Evolutionary conservation across 2,888 invertebrate genomes (phyloP), one percentile per base, ranked within the genome.

Genomic region (Mantis religiosa): DNA sequence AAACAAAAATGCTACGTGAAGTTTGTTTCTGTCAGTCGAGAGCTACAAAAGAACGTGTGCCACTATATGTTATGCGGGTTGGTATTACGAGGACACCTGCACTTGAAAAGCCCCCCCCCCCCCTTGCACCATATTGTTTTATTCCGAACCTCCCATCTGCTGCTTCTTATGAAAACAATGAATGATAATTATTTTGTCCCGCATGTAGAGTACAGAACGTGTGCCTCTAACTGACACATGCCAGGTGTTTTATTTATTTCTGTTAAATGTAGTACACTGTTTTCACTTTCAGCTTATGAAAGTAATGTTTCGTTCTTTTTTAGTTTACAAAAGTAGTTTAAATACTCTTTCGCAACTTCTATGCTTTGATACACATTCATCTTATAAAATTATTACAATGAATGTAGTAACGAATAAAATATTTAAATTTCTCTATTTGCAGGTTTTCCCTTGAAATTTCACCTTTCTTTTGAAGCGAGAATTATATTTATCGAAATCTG

Each of bases 101-200:
- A 71, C 54, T 71, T 71, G 54, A 71, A 71, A 71, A 71, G 54
- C 20, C 4, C 54, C 20, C 54, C 54, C 20, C 54, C 6, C 54
- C 54, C 25, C 54, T 54, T 71, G 54, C 54, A 71, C 54, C 54
- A 71, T 71, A 71, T 71, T 25, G 54, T 71, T 71, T 71, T 71
- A 71, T 71, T 71, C 54, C 54, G 54, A 71, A 71, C 54, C 54
- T 71, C 20, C 54, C 54, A 71, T 71, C 54, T 71, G 54, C 54
- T 71, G 15, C 54, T 71, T 71, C 54, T 71, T 71, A 71, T 71
- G 54, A 71, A 87, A 82, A 87, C 87, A 87, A 87, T 87, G 87
- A 87, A 87, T 71, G 54, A 71, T 87, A 87, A 82, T 87, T 87
- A 87, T 82, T 87, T 87, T 87, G 82, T 87, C 87, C 87, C 87